phyloP scores from a whole-genome alignment of 2,113 vertebrate species.

The Conger conger region DNA sequence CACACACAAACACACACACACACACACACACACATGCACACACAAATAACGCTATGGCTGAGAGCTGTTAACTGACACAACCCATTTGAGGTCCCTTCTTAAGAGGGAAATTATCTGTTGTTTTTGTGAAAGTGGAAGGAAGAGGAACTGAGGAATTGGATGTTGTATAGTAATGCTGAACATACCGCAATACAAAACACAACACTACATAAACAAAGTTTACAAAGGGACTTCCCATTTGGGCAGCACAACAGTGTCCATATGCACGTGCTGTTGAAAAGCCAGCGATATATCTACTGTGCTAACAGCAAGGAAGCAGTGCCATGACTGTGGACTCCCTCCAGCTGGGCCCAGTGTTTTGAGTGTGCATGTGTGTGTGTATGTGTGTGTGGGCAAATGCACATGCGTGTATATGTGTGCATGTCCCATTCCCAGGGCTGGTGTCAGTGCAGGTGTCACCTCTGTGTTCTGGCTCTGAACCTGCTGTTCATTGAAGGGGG shows the following conservation, averaged over 20 bases:
- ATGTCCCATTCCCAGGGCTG: background rate
- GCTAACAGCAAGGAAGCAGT: background rate
- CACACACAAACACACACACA: background rate
- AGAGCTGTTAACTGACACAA: background rate
- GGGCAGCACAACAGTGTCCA: background rate
- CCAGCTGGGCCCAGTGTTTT: background rate
- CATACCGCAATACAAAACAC: background rate
- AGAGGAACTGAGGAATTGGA: background rate
- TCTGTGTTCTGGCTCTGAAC: background rate
- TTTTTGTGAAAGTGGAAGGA: background rate
- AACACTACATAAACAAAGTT: no score
- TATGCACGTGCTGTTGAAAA: background rate
- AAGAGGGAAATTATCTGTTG: background rate
- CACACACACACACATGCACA: background rate
- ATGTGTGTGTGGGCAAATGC: no score
- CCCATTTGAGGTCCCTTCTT: background rate
- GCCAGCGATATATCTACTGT: background rate
- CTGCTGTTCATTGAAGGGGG: background rate
- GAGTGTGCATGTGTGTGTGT: background rate
- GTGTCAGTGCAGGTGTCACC: background rate
- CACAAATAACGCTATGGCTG: background rate
- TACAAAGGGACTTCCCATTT: background rate
- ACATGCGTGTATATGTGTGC: background rate
- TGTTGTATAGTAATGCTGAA: background rate
- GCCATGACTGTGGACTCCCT: background rate